These are phyloP conservation scores for Xanthorhoe designata DNA, from an alignment of 2,888 invertebrate species.

Conservation along the genomic window DNA sequence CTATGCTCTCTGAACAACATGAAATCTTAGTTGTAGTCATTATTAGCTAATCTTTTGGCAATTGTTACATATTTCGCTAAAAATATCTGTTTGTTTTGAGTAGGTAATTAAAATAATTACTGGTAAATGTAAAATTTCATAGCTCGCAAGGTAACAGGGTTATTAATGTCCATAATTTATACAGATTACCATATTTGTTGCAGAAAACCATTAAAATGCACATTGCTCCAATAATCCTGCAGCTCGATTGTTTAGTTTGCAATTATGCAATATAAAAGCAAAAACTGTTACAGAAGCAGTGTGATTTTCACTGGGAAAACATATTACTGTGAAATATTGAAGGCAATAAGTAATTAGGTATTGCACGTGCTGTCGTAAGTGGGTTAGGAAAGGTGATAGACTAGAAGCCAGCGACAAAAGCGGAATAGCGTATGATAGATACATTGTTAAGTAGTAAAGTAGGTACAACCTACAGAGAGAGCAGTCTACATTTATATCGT, in stretches of 20 bases:
- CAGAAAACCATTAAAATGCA: constrained; percentile 41
- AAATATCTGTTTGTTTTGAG: constrained; percentile 20
- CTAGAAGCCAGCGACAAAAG: constrained; percentile 8
- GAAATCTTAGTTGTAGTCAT: neutral
- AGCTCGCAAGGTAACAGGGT: constrained; percentile 26
- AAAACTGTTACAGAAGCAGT: constrained; percentile 24
- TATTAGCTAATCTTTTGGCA: neutral
- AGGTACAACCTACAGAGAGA: no score
- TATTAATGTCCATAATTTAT: constrained; percentile 43
- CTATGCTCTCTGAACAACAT: constrained; percentile 8
- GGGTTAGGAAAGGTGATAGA: constrained; percentile 39
- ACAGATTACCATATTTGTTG: constrained; percentile 35
- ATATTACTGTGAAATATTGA: constrained; percentile 33
- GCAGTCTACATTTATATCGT: no score
- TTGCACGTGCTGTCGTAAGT: constrained; percentile 38
- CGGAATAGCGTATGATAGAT: neutral
- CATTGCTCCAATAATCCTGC: constrained; percentile 25
- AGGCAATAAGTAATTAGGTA: constrained; percentile 33
- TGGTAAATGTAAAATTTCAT: constrained; percentile 48
- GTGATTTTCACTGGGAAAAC: constrained; percentile 41
- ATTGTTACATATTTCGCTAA: constrained; percentile 8
- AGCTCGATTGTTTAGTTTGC: constrained; percentile 34
- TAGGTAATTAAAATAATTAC: no score
- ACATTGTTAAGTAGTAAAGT: no score
- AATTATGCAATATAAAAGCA: constrained; percentile 38